Percentiles rank a stretch among this genome's conserved stretches.
Evolutionary conservation across 2,797 vertebrate genomes (phyloP).

Genomic region (Scyliorhinus canicula): DNA sequence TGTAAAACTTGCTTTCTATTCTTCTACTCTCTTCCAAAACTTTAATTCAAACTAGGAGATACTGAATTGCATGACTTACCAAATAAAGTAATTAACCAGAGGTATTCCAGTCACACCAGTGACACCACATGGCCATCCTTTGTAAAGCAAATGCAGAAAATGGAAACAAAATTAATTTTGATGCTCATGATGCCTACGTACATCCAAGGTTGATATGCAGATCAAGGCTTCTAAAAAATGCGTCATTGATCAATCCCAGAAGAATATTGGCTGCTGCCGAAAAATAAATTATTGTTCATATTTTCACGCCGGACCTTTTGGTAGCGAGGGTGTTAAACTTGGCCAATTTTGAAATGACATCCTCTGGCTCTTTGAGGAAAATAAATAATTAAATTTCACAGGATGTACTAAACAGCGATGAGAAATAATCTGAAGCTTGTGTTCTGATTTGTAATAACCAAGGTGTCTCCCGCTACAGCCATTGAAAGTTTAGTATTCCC

Average conservation of each 20-base stretch:
- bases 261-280: background rate
- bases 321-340: background rate
- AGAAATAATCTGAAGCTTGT: background rate
- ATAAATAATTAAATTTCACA: constrained; percentile 5
- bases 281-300: background rate
- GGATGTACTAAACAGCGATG: background rate
- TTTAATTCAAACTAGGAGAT: background rate
- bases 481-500: background rate
- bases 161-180: background rate
- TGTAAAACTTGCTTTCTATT: background rate
- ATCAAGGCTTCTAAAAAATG: background rate
- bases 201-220: background rate
- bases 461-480: background rate
- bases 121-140: background rate
- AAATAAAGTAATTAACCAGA: background rate
- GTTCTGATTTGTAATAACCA: background rate
- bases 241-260: background rate
- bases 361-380: background rate
- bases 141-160: background rate
- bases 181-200: background rate
- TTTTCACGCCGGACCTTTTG: background rate
- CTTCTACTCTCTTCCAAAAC: background rate
- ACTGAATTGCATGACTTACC: background rate
- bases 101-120: constrained; percentile 3
- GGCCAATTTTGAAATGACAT: background rate